A percentile compares a stretch with the other conserved stretches of the same genome.
Conservation (phyloP, 1,140 invertebrate species). For the Drosophila guanche region DNA sequence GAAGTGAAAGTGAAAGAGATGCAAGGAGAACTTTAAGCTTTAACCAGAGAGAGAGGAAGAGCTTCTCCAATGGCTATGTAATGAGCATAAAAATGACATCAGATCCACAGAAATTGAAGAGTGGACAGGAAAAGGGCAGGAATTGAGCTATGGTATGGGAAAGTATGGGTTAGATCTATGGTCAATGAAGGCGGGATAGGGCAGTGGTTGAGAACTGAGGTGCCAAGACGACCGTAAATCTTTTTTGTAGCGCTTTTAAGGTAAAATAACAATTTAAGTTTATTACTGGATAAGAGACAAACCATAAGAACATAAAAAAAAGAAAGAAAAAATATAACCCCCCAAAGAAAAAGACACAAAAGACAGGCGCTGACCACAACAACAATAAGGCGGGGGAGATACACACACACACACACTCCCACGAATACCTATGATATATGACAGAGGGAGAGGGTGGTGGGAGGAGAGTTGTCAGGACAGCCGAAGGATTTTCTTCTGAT, state of each 20-base stretch:
- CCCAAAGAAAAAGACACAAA: slow-evolving; percentile 1
- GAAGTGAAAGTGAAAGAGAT: slow-evolving; percentile 3
- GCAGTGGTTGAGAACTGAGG: slow-evolving; percentile 14
- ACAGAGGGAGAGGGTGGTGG: slow-evolving; percentile 15
- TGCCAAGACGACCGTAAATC: slow-evolving; percentile 70
- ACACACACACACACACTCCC: slow-evolving; percentile 16
- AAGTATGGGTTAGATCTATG: too few species aligned
- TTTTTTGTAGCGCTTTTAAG: slow-evolving; percentile 78
- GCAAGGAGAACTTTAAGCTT: slow-evolving; percentile 39
- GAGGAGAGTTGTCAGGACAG: slow-evolving; percentile 61
- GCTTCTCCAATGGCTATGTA: slow-evolving; percentile 69
- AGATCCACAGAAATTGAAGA: slow-evolving; percentile 29
- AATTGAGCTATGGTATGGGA: too few species aligned
- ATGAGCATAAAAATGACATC: slow-evolving; percentile 73
- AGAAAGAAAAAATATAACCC: background rate
- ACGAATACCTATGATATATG: slow-evolving; percentile 70
- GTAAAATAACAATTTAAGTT: slow-evolving; percentile 81
- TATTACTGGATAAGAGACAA: slow-evolving; percentile 62
- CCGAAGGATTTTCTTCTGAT: slow-evolving; percentile 1
- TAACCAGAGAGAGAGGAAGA: slow-evolving; percentile 16
- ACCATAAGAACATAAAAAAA: slow-evolving; percentile 31
- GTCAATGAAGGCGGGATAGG: background rate
- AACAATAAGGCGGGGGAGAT: slow-evolving; percentile 2
- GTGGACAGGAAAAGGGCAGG: too few species aligned
- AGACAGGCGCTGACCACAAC: slow-evolving; percentile 28